A percentile compares a stretch with the other conserved stretches of the same genome.
phyloP scores from a whole-genome alignment of 2,888 invertebrate species.

The Lamellibrachia columna region DNA sequence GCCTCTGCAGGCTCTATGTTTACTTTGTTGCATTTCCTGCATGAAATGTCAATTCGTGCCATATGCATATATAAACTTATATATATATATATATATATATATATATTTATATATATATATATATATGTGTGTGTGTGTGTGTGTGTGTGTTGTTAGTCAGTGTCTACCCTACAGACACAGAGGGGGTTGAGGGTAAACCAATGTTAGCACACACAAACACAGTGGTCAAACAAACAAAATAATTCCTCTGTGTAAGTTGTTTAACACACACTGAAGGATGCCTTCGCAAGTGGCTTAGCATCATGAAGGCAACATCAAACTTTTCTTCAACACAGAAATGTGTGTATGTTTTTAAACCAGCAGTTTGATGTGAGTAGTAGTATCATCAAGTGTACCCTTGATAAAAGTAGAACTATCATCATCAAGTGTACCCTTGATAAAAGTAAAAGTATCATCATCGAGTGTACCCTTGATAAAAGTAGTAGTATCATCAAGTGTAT shows the following conservation, averaged over 20 bases:
- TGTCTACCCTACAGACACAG: neutral
- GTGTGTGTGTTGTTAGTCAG: neutral
- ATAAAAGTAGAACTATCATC: neutral
- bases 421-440: neutral
- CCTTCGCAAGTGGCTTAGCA: neutral
- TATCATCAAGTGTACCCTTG: neutral
- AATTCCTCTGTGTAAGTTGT: neutral
- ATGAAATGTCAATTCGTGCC: neutral
- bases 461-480: no score
- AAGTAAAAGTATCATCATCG: neutral
- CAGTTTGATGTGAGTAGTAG: neutral
- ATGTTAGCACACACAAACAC: neutral
- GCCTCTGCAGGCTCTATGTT: neutral
- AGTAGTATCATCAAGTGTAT: neutral
- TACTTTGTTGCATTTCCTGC: neutral
- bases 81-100: no score
- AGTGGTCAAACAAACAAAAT: neutral
- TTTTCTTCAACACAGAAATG: neutral
- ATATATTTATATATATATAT: no score
- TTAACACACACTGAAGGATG: neutral
- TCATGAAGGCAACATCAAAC: neutral
- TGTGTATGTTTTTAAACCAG: neutral
- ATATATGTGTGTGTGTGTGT: no score
- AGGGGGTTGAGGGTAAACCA: neutral
- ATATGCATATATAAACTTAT: neutral